Base-by-base conservation (phyloP, 2,888 invertebrate genomes). In the Agrenia bidenticulata region DNA sequence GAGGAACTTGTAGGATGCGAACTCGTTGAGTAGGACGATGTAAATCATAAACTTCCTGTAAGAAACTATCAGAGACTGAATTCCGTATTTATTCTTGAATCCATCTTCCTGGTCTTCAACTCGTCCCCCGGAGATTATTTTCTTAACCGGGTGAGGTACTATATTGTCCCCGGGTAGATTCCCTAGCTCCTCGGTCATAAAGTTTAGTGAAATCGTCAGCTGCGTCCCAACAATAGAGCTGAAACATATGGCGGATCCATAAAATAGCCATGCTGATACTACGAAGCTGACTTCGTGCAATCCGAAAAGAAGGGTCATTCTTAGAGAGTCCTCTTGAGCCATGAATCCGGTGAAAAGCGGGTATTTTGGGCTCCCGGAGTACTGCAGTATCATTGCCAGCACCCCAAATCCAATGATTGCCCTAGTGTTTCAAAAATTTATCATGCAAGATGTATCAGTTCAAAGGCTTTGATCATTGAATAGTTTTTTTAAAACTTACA, bases 11-110 rank as follows among this genome's bases (percentile, higher is more conserved):
- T 53, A 39, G 9, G 39, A 21, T 7, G 39, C n/a, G 11, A 41
- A 37, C 5, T 19, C 23, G 23, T 61, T 61, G 11, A 61, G 21
- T 23, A 15, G 51, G 9, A 39, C 61, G 4, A 24, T 1, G n/a
- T 53, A 61, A 15, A 61, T 24, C 39, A 53, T 39, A 7, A 61
- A 23, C 2, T 53, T 51, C 24, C 17, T 53, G 39, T 61, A 61
- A 32, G 32, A 7, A 2, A 49, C 49, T 5, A 17, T 17, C 49
- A 60, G 2, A 49, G 19, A 21, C 9, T 60, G 32, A 11, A 60
- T n/a, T 19, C 49, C 21, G 49, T 60, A 60, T 2, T 1, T 17
- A 5, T 24, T 27, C 27, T 26, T 49, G 17, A 49, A 4, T 4
- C 7, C 7, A 15, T 32, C 32, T 7, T 7, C 32, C 1, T 17